Base-by-base conservation (phyloP, 2,888 invertebrate genomes). In the Drosophila nr. fundita region DNA sequence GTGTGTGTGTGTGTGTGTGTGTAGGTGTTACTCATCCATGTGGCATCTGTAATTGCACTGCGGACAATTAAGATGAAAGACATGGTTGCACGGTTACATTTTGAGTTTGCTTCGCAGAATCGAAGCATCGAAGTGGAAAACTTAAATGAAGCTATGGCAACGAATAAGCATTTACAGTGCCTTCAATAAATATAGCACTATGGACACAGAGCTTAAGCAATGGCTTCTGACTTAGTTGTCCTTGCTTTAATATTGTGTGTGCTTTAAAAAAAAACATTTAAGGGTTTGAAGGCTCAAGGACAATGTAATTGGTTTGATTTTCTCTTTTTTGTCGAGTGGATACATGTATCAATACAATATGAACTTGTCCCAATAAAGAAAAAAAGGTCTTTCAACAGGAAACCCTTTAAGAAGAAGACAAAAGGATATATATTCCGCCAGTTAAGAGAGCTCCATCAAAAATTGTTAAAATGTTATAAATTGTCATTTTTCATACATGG, bases 41-140 rank as follows among this genome's bases (percentile, higher is more conserved):
- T 45, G 45, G 15, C 24, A 15, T 45, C 24, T 45, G 2, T 42
- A 69, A 75, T 79, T 75, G 77, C 76, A 75, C 48, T 75, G 80
- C 76, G 61, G 58, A 75, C 70, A 77, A 75, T 71, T 49, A 58
- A 29, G 38, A 10, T 42, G 52, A 24, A 21, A 62, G 66, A 40
- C 52, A 2, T 15, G 53, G 52, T 73, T 49, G 58, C 11, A n/a
- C 15, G n/a, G 7, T 45, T 45, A 15, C 45, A 24, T 7, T 15
- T 45, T 32, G 4, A 29, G 10, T 32, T 34, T 27, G 48, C 21
- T 6, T 18, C 27, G 24, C 8, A 34, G 49, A 55, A 24, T 30
- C 24, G 24, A 49, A 38, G 13, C 55, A 36, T 15, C 15, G 11
- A 34, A 36, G 11, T 5, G 36, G 15, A 54, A 54, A n/a, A 4